A percentile compares a stretch with the other conserved stretches of the same genome.
Conservation (phyloP, 2,797 vertebrate genomes). For the Lerista edwardsae region DNA sequence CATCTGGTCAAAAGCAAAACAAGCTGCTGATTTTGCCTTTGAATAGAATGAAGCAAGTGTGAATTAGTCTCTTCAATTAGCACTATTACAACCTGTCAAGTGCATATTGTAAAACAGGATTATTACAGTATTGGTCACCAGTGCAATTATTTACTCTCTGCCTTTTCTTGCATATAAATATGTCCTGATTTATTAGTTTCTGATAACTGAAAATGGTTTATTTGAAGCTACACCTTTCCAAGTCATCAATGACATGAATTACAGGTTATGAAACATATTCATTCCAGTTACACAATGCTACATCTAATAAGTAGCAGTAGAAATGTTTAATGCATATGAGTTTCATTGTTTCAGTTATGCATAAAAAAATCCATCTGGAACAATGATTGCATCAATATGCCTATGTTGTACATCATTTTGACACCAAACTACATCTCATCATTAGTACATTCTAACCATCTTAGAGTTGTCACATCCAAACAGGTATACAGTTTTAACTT, state of each 20-base stretch:
- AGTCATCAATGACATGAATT: slow-evolving; percentile 65
- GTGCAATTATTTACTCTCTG: slow-evolving; percentile 84
- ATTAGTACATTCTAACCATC: slow-evolving; percentile 39
- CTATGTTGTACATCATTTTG: accelerated
- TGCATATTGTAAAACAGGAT: slow-evolving; percentile 88
- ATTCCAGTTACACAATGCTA: slow-evolving; percentile 57
- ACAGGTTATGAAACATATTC: slow-evolving; percentile 69
- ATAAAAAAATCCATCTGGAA: slow-evolving; percentile 33
- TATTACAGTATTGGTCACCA: slow-evolving; percentile 94
- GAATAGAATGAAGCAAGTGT: slow-evolving; percentile 86
- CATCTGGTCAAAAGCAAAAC: slow-evolving; percentile 98
- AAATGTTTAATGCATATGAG: slow-evolving; percentile 54
- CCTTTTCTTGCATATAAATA: slow-evolving; percentile 85
- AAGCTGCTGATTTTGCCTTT: slow-evolving; percentile 87
- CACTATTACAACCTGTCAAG: slow-evolving; percentile 98
- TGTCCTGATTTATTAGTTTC: slow-evolving; percentile 79
- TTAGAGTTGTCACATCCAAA: slow-evolving; percentile 55
- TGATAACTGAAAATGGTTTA: slow-evolving; percentile 76
- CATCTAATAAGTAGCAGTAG: slow-evolving; percentile 66
- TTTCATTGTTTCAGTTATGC: slow-evolving; percentile 60
- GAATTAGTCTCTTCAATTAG: slow-evolving; percentile 99
- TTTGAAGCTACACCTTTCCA: slow-evolving; percentile 72
- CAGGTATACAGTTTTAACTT: slow-evolving; percentile 39
- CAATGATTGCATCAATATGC: slow-evolving; percentile 3
- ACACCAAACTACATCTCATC: slow-evolving; percentile 18